Evolutionary conservation across 2,888 invertebrate species (phyloP).

Genomic region (Esperia sulphurella): DNA sequence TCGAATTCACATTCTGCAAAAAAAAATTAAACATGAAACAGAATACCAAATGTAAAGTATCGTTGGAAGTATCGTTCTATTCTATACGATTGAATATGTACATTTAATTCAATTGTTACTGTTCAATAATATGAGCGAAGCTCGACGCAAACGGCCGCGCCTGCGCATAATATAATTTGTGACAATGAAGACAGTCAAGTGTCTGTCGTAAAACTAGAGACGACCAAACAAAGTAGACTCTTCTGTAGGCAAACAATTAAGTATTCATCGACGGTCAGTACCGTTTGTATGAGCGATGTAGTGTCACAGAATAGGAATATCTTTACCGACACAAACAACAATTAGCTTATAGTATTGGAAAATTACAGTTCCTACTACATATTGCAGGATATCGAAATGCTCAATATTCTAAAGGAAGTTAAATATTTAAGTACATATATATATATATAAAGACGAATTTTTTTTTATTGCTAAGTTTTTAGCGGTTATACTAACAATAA

Average conservation of each 20-base stretch:
- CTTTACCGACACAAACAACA: conserved; percentile 13
- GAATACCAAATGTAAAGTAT: too few relatives aligned
- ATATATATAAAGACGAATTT: too few relatives aligned
- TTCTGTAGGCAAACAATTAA: conserved; percentile 63
- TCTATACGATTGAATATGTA: conserved; percentile 29
- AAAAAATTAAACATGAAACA: too few relatives aligned
- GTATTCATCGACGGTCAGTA: conserved; percentile 53
- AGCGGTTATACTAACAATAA: too few relatives aligned
- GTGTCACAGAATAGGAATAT: conserved; percentile 29
- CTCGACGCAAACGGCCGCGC: conserved; percentile 35
- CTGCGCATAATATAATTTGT: conserved; percentile 46
- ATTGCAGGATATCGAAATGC: too few relatives aligned
- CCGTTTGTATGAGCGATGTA: conserved; percentile 42
- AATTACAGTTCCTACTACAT: conserved; percentile 17
- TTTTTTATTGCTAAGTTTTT: too few relatives aligned
- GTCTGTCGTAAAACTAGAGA: conserved; percentile 69
- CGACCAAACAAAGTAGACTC: conserved; percentile 57
- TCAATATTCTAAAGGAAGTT: too few relatives aligned
- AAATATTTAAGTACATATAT: too few relatives aligned
- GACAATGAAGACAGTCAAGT: conserved; percentile 66
- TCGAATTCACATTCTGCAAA: too few relatives aligned
- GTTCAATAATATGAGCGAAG: conserved; percentile 25
- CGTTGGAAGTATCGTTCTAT: too few relatives aligned
- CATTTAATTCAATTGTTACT: conserved; percentile 38
- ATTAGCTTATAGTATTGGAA: conserved; percentile 13